Evolutionary conservation across 2,113 vertebrate species (phyloP).

Genomic region (Coreoperca whiteheadi): DNA sequence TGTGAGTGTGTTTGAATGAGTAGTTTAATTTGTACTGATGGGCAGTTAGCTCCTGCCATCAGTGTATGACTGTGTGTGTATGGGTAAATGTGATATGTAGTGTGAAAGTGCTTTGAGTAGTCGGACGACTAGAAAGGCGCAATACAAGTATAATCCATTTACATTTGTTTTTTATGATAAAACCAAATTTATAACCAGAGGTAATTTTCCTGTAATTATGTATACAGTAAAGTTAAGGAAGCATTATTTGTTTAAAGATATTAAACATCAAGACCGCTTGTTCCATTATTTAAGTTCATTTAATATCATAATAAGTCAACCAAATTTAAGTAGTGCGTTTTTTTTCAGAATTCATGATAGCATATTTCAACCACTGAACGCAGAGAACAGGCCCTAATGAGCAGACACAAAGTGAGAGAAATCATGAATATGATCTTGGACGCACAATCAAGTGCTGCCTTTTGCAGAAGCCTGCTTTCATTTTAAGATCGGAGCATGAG

Average conservation of each 20-base stretch:
- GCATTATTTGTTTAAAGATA: not conserved
- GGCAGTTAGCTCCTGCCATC: too few species aligned
- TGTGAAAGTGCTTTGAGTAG: too few species aligned
- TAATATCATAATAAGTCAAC: constrained; percentile 8
- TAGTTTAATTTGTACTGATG: too few species aligned
- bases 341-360: not conserved
- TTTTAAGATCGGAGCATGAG: constrained; percentile 17
- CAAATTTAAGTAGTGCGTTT: not conserved
- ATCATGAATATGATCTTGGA: not conserved
- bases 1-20: too few species aligned
- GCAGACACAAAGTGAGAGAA: not conserved
- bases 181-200: not conserved
- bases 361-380: not conserved
- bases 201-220: not conserved
- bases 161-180: not conserved
- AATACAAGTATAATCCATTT: too few species aligned
- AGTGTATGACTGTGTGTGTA: too few species aligned
- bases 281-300: not conserved
- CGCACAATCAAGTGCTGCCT: not conserved
- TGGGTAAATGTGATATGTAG: too few species aligned
- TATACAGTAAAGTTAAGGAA: not conserved
- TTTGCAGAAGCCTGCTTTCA: constrained; percentile 9
- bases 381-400: not conserved
- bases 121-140: too few species aligned
- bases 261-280: not conserved